phyloP scores from a whole-genome alignment of 2,888 invertebrate genomes.

The Acleris emargana region DNA sequence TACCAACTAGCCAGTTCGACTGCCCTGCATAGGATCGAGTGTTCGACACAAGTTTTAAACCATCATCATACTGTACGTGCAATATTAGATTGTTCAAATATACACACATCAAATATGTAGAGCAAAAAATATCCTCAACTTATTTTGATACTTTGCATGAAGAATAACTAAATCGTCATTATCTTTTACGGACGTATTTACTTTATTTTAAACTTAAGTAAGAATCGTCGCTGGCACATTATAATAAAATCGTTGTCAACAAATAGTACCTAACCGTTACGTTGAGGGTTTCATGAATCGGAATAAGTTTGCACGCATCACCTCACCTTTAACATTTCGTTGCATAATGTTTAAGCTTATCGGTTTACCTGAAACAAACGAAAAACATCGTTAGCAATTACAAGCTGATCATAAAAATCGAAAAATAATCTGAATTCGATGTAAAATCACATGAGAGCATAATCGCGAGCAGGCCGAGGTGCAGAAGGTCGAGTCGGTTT shows the following conservation, averaged over 20 bases:
- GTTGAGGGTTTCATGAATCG: conserved; percentile 35
- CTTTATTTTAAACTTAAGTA: no score
- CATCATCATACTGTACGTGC: conserved; percentile 17
- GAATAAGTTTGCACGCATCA: conserved; percentile 39
- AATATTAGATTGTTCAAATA: conserved; percentile 7
- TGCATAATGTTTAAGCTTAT: conserved; percentile 44
- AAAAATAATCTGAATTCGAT: conserved; percentile 40
- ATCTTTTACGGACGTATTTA: no score
- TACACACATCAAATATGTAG: no score
- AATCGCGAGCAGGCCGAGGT: conserved; percentile 49
- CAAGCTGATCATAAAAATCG: conserved; percentile 31
- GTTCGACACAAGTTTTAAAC: conserved; percentile 49
- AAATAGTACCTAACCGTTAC: no score
- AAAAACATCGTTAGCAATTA: conserved; percentile 31
- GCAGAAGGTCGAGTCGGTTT: conserved; percentile 68
- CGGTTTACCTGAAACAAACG: conserved; percentile 73
- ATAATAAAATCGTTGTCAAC: no score
- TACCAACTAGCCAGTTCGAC: conserved; percentile 50
- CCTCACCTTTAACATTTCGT: conserved; percentile 66
- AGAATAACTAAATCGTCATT: no score
- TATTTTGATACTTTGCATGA: no score
- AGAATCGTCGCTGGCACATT: no score
- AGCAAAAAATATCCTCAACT: no score
- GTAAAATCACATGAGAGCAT: conserved; percentile 55
- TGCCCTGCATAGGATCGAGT: conserved; percentile 59